Percentiles rank a stretch among this genome's conserved stretches.
These are phyloP conservation scores for Cephus nigrinus DNA, from an alignment of 2,888 invertebrate genomes.

Conservation along the genomic window DNA sequence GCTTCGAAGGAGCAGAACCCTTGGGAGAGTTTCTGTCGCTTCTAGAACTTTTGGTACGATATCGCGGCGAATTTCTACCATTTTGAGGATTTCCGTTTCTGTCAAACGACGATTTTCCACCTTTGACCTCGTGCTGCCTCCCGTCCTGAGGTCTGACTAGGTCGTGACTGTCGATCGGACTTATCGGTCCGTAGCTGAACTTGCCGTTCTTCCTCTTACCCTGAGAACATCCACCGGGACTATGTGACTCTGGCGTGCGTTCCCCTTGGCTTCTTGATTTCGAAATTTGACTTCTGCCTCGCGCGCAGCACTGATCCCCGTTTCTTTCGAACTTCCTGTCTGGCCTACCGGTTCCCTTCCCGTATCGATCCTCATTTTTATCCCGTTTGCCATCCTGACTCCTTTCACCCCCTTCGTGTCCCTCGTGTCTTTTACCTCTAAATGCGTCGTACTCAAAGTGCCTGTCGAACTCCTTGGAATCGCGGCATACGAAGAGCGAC, in stretches of 20 bases:
- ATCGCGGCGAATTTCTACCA: neutral
- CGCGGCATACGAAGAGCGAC: slow-evolving; percentile 35
- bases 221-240: neutral
- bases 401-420: neutral
- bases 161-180: neutral
- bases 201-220: neutral
- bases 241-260: neutral
- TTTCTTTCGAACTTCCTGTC: slow-evolving; percentile 18
- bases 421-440: neutral
- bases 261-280: slow-evolving; percentile 6
- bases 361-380: neutral
- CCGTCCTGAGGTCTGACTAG: neutral
- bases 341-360: neutral
- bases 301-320: slow-evolving; percentile 15
- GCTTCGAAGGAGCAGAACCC: neutral
- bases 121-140: neutral
- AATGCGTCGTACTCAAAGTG: neutral
- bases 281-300: slow-evolving; percentile 11
- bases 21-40: neutral
- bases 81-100: neutral
- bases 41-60: neutral
- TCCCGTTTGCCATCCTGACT: slow-evolving; percentile 2
- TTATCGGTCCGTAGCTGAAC: neutral
- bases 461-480: slow-evolving; percentile 28
- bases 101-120: neutral